Evolutionary conservation across 2,113 vertebrate species (phyloP).

Genomic region (Argyrosomus japonicus): DNA sequence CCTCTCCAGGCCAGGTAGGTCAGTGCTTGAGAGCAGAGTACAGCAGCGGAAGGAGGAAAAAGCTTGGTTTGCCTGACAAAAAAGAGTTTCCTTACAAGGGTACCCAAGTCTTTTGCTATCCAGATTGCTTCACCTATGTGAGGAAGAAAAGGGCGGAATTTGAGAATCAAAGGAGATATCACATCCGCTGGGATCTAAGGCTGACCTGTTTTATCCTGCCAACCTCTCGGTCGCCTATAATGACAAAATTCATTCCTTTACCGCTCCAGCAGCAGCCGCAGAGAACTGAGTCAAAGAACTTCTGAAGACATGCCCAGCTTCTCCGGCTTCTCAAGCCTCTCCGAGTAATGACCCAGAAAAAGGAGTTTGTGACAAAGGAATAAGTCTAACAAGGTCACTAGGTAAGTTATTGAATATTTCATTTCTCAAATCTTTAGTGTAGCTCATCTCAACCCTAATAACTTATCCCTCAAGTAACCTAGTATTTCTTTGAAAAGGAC

Average conservation of each 20-base stretch:
- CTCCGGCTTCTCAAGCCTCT: slow-evolving; percentile 1
- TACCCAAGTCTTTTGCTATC: slow-evolving; percentile 6
- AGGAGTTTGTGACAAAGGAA: slow-evolving; percentile 18
- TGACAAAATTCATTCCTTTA: slow-evolving; percentile 20
- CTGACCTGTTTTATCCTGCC: slow-evolving; percentile 11
- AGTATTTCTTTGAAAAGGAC: neutral
- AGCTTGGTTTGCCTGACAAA: neutral
- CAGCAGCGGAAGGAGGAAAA: slow-evolving; percentile 6
- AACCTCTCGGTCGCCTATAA: slow-evolving; percentile 23
- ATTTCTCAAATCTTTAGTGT: neutral
- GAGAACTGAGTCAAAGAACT: slow-evolving; percentile 19
- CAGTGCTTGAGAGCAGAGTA: neutral
- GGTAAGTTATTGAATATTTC: slow-evolving; percentile 21
- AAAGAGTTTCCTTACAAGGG: slow-evolving; percentile 9
- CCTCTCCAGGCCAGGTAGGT: neutral
- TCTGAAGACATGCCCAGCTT: slow-evolving; percentile 21
- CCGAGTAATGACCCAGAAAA: slow-evolving; percentile 25
- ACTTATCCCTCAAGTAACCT: neutral
- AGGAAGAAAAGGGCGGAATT: neutral
- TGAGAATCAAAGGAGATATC: slow-evolving; percentile 12
- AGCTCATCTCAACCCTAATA: neutral
- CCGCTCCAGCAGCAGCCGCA: neutral
- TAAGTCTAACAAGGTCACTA: slow-evolving; percentile 16
- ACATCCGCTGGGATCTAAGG: slow-evolving; percentile 20
- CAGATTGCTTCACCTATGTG: slow-evolving; percentile 1